These are phyloP conservation scores for Lepisosteus osseus DNA, from an alignment of 2,113 vertebrate species.

Conservation along the genomic window DNA sequence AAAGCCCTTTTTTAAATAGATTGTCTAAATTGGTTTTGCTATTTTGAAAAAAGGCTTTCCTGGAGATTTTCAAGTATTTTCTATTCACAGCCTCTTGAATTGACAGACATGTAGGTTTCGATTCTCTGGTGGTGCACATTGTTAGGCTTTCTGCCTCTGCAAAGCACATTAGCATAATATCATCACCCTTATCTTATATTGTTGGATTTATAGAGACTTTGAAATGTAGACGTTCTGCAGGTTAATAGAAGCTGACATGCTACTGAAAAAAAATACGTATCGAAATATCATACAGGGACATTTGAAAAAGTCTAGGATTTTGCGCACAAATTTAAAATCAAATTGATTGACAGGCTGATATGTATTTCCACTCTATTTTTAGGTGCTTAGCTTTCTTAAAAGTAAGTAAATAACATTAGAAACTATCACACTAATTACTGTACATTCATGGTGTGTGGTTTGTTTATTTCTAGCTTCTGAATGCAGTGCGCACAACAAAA, in stretches of 20 bases:
- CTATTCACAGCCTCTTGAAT: conserved; percentile 21
- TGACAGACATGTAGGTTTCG: conserved; percentile 2
- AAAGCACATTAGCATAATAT: conserved; percentile 20
- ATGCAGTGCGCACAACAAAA: no score
- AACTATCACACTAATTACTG: no score
- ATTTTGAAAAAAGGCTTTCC: conserved; percentile 36
- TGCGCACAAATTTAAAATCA: no score
- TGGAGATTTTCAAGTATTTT: conserved; percentile 17
- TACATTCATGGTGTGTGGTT: no score
- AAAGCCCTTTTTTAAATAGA: conserved; percentile 40
- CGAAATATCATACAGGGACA: no score
- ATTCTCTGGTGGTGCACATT: conserved; percentile 15
- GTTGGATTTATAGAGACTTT: conserved; percentile 1
- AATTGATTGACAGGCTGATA: no score
- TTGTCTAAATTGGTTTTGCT: conserved; percentile 49
- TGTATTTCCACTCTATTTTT: no score
- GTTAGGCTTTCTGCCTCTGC: not conserved
- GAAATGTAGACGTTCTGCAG: not conserved
- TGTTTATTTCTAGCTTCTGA: no score
- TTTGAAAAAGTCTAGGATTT: no score
- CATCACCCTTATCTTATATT: not conserved
- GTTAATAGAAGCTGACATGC: not conserved
- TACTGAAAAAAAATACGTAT: not conserved
- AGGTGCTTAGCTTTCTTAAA: no score
- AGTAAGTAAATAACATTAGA: no score